Conservation (phyloP, 1,140 invertebrate genomes). For the Cheumatopsyche charites region DNA sequence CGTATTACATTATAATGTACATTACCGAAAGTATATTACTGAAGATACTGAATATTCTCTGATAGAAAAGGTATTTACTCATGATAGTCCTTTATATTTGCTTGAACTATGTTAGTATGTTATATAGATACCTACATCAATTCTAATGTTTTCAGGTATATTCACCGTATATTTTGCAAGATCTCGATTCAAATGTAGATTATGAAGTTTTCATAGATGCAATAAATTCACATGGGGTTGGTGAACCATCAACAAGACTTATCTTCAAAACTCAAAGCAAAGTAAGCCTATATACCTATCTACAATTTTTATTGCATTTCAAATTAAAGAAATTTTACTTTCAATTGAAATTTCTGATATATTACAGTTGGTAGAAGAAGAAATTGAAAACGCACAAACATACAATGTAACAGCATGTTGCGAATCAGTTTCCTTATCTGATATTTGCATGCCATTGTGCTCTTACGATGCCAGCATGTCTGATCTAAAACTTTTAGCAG, state of each 20-base stretch:
- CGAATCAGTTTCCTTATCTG: constrained; percentile 69
- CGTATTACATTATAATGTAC: constrained; percentile 72
- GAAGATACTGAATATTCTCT: constrained; percentile 53
- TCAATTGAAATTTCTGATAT: background rate
- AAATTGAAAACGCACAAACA: constrained; percentile 60
- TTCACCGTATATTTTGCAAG: constrained; percentile 76
- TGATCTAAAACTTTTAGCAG: constrained; percentile 71
- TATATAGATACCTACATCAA: no score
- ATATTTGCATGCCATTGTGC: constrained; percentile 78
- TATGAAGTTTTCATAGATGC: constrained; percentile 86
- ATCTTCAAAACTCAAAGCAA: constrained; percentile 74
- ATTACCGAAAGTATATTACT: constrained; percentile 63
- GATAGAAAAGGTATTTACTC: constrained; percentile 30
- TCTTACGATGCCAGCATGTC: constrained; percentile 81
- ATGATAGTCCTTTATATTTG: no score
- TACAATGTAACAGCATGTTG: constrained; percentile 85
- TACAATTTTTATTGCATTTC: background rate
- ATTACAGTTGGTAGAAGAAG: constrained; percentile 62
- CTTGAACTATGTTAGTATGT: no score
- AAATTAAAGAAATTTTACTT: background rate
- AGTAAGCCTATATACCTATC: constrained; percentile 51
- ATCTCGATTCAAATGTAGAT: constrained; percentile 71
- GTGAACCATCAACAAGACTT: constrained; percentile 73
- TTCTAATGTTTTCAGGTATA: constrained; percentile 57
- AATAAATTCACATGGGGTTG: constrained; percentile 79